These are phyloP conservation scores for Grantiella picta DNA, from an alignment of 2,113 vertebrate genomes.

Conservation along the genomic window DNA sequence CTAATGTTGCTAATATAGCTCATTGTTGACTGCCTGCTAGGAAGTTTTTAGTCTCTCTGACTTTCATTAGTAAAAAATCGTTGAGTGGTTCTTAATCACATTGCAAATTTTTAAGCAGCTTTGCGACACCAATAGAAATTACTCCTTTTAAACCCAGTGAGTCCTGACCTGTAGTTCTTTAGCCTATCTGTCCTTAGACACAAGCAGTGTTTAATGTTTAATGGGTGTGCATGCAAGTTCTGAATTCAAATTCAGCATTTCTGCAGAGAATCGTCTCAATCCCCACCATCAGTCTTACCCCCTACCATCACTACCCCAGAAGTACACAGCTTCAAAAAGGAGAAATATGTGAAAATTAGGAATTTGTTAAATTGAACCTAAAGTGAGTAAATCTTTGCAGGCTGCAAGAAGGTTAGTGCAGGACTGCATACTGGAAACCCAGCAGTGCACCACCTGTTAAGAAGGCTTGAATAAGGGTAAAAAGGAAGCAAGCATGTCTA, in stretches of 20 bases:
- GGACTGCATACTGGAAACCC: background rate
- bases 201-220: background rate
- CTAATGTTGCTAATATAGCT: background rate
- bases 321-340: background rate
- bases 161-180: background rate
- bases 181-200: background rate
- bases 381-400: background rate
- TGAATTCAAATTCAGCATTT: background rate
- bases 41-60: background rate
- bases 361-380: background rate
- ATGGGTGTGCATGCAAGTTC: background rate
- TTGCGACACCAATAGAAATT: background rate
- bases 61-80: background rate
- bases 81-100: background rate
- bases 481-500: background rate
- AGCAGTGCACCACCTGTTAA: background rate
- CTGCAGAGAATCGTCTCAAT: background rate
- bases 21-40: background rate
- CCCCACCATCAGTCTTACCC: background rate
- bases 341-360: background rate
- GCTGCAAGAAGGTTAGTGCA: background rate
- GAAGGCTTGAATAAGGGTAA: background rate
- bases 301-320: background rate
- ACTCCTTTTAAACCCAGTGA: background rate
- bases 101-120: background rate